Percentiles rank a stretch among this genome's conserved stretches.
phyloP scores from a whole-genome alignment of 1,140 invertebrate genomes.

The Vollenhovia emeryi region DNA sequence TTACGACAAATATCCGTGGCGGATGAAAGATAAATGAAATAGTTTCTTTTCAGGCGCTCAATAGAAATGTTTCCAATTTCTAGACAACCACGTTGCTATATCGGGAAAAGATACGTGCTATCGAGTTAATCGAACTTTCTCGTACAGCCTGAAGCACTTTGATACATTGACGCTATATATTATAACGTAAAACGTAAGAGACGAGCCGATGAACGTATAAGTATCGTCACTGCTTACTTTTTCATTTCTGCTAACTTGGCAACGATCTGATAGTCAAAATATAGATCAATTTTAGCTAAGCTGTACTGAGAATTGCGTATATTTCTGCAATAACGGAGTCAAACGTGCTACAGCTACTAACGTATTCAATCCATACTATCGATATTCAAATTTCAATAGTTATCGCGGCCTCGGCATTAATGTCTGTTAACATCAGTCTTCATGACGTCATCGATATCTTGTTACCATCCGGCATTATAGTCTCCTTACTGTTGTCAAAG shows the following conservation, averaged over 20 bases:
- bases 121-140: slow-evolving; percentile 31
- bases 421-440: slow-evolving; percentile 1
- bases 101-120: not conserved
- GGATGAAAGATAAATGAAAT: not conserved
- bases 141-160: not conserved
- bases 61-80: not conserved
- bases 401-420: not conserved
- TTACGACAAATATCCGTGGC: not conserved
- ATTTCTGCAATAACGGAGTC: not conserved
- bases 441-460: not conserved
- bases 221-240: not conserved
- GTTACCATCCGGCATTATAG: not conserved
- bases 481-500: not conserved
- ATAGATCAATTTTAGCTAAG: too few relatives aligned
- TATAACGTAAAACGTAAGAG: not conserved
- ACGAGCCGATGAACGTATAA: not conserved
- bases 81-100: not conserved
- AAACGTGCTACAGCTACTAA: not conserved
- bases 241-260: not conserved
- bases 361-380: not conserved
- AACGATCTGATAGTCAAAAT: not conserved
- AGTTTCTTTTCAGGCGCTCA: not conserved
- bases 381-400: not conserved
- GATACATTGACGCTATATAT: slow-evolving; percentile 42
- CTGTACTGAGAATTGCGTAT: not conserved